Conservation (phyloP, 2,113 vertebrate genomes). For the Hemiscyllium ocellatum region DNA sequence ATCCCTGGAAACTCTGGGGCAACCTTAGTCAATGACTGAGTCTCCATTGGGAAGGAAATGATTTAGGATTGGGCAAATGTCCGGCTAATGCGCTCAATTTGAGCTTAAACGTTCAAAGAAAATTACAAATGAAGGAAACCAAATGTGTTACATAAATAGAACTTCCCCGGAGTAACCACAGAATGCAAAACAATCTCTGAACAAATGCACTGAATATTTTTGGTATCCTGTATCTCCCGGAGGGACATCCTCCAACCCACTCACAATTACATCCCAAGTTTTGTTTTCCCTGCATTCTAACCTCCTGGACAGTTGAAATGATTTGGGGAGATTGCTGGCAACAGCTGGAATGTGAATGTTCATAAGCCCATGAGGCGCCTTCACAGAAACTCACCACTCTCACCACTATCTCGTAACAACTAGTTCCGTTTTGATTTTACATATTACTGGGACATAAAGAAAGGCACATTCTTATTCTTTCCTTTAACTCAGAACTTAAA, state of each 20-base stretch:
- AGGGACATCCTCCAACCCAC: not conserved
- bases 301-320: conserved; percentile 15
- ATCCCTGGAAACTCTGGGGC: not conserved
- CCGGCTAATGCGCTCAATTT: not conserved
- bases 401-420: not conserved
- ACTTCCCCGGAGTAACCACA: conserved; percentile 15
- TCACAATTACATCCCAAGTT: not conserved
- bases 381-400: not conserved
- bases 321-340: not conserved
- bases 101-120: conserved; percentile 12
- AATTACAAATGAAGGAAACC: conserved; percentile 24
- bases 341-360: not conserved
- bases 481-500: not conserved
- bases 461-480: not conserved
- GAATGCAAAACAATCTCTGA: conserved; percentile 36
- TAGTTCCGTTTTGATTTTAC: not conserved
- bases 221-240: conserved; percentile 21
- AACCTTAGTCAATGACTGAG: not conserved
- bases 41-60: not conserved
- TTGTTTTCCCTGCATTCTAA: conserved; percentile 25
- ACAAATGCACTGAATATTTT: conserved; percentile 18
- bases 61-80: not conserved
- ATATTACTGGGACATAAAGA: not conserved
- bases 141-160: conserved; percentile 31
- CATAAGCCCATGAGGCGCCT: not conserved